Evolutionary conservation across 2,797 vertebrate species (phyloP).

Genomic region (Xenentodon cancila): DNA sequence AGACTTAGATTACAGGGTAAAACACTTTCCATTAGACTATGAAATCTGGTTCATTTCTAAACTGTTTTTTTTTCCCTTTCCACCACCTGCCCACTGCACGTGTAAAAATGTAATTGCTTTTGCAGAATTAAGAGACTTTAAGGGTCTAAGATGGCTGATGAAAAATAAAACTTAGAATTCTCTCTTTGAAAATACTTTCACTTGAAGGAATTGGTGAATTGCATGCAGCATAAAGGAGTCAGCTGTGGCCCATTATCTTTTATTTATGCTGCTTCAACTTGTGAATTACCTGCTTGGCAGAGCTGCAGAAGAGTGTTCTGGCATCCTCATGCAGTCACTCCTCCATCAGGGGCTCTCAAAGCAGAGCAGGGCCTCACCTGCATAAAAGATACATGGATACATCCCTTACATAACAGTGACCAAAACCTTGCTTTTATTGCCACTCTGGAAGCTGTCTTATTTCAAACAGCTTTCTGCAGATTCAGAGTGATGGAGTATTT

Average conservation of each 20-base stretch:
- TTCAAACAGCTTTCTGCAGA: slow-evolving; percentile 36
- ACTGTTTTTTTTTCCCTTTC: slow-evolving; percentile 33
- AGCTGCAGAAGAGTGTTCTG: slow-evolving; percentile 79
- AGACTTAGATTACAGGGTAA: slow-evolving; percentile 28
- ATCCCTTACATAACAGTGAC: slow-evolving; percentile 73
- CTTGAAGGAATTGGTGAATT: slow-evolving; percentile 74
- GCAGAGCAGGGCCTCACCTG: slow-evolving; percentile 77
- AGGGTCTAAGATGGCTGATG: slow-evolving; percentile 36
- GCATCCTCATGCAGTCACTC: slow-evolving; percentile 74
- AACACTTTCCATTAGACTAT: slow-evolving; percentile 53
- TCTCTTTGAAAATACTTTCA: slow-evolving; percentile 61
- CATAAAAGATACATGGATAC: slow-evolving; percentile 83
- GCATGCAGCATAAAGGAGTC: slow-evolving; percentile 78
- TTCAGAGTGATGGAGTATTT: slow-evolving; percentile 9
- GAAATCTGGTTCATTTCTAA: slow-evolving; percentile 32
- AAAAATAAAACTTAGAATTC: slow-evolving; percentile 46
- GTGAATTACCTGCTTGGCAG: slow-evolving; percentile 85
- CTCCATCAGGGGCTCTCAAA: slow-evolving; percentile 75
- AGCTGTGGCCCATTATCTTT: slow-evolving; percentile 81
- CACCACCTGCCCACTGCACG: slow-evolving; percentile 59
- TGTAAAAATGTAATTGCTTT: slow-evolving; percentile 38
- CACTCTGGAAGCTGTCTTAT: slow-evolving; percentile 50
- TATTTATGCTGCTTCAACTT: slow-evolving; percentile 82
- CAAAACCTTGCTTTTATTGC: slow-evolving; percentile 55
- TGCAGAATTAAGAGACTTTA: slow-evolving; percentile 49